Evolutionary conservation across 2,888 invertebrate genomes (phyloP).

Genomic region (Agrotis puta): DNA sequence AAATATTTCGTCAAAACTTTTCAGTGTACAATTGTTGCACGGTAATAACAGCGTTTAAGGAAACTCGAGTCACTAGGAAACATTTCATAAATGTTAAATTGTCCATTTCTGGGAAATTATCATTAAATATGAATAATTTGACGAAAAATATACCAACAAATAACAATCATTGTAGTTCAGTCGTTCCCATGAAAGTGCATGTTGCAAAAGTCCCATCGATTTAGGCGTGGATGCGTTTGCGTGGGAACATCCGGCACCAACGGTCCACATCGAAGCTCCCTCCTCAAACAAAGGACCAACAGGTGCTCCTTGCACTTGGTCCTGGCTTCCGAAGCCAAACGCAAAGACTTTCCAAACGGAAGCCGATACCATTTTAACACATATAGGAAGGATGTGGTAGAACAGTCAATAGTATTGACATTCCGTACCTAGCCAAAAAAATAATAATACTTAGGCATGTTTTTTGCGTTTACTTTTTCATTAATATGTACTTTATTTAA

Average conservation of each 20-base stretch:
- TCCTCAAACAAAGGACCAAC: slow-evolving; percentile 76
- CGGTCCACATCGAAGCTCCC: slow-evolving; percentile 60
- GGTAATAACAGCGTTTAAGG: not conserved
- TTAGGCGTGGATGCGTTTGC: slow-evolving; percentile 73
- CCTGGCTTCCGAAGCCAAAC: slow-evolving; percentile 82
- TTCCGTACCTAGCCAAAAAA: not conserved
- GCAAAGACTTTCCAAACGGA: slow-evolving; percentile 62
- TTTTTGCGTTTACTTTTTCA: not conserved
- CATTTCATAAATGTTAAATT: not conserved
- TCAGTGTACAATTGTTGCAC: not conserved
- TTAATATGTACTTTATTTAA: too few relatives aligned
- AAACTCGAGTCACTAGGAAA: not conserved
- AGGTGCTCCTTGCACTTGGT: slow-evolving; percentile 79
- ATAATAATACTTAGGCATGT: not conserved
- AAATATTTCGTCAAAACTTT: slow-evolving; percentile 9
- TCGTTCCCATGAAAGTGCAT: slow-evolving; percentile 39
- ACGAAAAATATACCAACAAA: not conserved
- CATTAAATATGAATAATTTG: slow-evolving; percentile 9
- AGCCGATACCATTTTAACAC: slow-evolving; percentile 67
- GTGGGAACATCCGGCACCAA: slow-evolving; percentile 86
- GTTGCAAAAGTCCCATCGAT: slow-evolving; percentile 60
- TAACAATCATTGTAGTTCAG: slow-evolving; percentile 1
- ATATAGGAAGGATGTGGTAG: slow-evolving; percentile 81
- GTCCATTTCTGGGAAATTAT: slow-evolving; percentile 1
- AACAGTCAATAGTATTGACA: slow-evolving; percentile 23